Evolutionary conservation across 1,140 invertebrate species (phyloP).

Genomic region (Drosophila azteca): DNA sequence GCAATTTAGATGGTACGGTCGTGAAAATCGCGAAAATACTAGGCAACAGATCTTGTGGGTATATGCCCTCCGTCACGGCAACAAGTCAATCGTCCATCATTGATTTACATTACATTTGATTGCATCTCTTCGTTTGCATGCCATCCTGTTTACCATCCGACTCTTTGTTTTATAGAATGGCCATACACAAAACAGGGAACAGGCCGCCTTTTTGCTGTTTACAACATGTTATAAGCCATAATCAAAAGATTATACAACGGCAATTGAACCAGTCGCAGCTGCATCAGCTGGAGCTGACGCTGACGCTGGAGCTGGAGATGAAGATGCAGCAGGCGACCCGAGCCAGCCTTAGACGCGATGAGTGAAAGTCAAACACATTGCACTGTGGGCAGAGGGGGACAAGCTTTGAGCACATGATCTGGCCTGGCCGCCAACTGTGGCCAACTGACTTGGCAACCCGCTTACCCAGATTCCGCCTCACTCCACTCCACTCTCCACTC

Average conservation of each 20-base stretch:
- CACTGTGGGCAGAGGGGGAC: constrained; percentile 9
- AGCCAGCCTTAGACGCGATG: constrained; percentile 23
- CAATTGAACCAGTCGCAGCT: constrained; percentile 46
- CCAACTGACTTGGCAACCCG: constrained; percentile 65
- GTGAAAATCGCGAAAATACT: constrained; percentile 13
- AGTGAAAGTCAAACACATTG: constrained; percentile 58
- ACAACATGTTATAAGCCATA: constrained; percentile 58
- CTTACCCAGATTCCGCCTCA: constrained; percentile 63
- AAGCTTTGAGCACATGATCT: constrained; percentile 30
- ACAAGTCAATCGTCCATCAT: constrained; percentile 19
- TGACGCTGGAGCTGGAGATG: constrained; percentile 1
- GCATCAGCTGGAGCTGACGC: constrained; percentile 26
- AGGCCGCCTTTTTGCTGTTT: constrained; percentile 19
- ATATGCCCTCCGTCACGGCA: not conserved
- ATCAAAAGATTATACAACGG: constrained; percentile 65
- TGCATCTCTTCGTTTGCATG: not conserved
- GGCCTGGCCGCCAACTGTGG: constrained; percentile 21
- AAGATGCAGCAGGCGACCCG: constrained; percentile 34
- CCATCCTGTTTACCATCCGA: constrained; percentile 12
- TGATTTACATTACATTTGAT: constrained; percentile 26
- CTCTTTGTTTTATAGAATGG: constrained; percentile 33
- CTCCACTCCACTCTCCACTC: constrained; percentile 13
- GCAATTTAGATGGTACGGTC: constrained; percentile 30
- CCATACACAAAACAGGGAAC: constrained; percentile 24
- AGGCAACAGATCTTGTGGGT: constrained; percentile 7